Base-by-base conservation (phyloP, 2,797 vertebrate species). In the Valencia hispanica region DNA sequence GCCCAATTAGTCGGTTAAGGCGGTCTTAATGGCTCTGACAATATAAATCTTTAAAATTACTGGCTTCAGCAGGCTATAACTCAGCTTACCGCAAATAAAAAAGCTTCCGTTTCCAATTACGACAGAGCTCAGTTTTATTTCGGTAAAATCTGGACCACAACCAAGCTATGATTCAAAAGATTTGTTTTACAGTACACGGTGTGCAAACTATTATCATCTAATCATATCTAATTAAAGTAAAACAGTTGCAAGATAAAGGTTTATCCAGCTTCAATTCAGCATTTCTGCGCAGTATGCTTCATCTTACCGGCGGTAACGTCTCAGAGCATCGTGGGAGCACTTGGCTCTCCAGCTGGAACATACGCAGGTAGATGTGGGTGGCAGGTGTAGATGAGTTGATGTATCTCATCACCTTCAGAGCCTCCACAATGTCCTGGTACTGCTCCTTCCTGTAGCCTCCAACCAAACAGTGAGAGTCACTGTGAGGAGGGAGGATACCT, bases 401-500 rank as follows among this genome's bases (percentile, higher is more conserved):
- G 68, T 97, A 97, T 20, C 96, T 96, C 91, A 99, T 95, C 53
- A 98, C 96, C 80, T 91, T 87, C 70, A 99, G 94, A n/a, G 97
- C 97, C 1, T 96, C 96, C 73, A 96, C 81, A 55, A 99, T 45
- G 39, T 99, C 97, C 50, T 92, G 89, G 88, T 96, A 98, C 93
- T 99, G 97, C 74, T 98, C 96, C 86, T 92, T 95, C 69, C 97
- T 95, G 86, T 96, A 97, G 55, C 87, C 91, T 88, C 95, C 96
- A 85, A 99, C 98, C 92, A 95, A 90, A 43, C 90, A 3, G 0
- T 99, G 97, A 78, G 97, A 98, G 78, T 99, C 97, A 1, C 96
- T 96, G 90, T 99, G 97, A 15, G 97, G 96, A 53, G 98, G 98
- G 70, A 99, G 90, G 87, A 99, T 97, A 39, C 98, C 98, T 99